Evolutionary conservation across 64 coral and sea anemone genomes (phyloP), one percentile per base, ranked within the genome.

Genomic region (Platygyra sinensis): DNA sequence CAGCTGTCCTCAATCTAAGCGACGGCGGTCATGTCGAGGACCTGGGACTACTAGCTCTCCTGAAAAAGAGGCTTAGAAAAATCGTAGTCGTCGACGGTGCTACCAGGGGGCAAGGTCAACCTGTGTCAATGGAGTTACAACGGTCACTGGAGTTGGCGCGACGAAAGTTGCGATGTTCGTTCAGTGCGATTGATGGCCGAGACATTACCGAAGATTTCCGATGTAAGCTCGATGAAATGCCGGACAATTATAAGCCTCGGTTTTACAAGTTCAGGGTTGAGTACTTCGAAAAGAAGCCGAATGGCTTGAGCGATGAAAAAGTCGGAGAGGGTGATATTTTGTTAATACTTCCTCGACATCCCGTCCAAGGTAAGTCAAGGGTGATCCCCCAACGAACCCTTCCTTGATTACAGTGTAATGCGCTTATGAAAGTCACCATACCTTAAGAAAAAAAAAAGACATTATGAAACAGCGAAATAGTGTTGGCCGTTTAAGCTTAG

Each of bases 1-100:
- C 95, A 16, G 87, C 95, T 25, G 52, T 96, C 18, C 80, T 96
- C 50, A 89, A 61, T 67, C 72, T 96, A 52, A 96, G 95, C 30
- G 95, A 96, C 27, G 90, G 88, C 5, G 95, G 95, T 38, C 95
- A 92, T 51, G 69, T 96, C 67, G 95, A 96, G 71, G 82, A 88
- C 74, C 93, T 90, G 22, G 95, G 88, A 31, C 51, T 96, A 10
- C 67, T 96, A 16, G 74, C 91, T 16, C 83, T 96, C 2, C 38
- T 96, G n/a, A 96, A 96, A 36, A 92, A 92, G 12, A 82, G 88
- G 32, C 55, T 96, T 57, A 90, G 60, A 31, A 96, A 96, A 61
- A 96, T 96, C 46, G 95, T 96, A 2, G 78, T 91, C 0, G 61
- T 87, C 11, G 95, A 96, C n/a, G 95, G 95, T 0, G 0, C 17